These are phyloP conservation scores for Notoglanidium macrostoma DNA, from an alignment of 2,797 vertebrate genomes.

Conservation along the genomic window DNA sequence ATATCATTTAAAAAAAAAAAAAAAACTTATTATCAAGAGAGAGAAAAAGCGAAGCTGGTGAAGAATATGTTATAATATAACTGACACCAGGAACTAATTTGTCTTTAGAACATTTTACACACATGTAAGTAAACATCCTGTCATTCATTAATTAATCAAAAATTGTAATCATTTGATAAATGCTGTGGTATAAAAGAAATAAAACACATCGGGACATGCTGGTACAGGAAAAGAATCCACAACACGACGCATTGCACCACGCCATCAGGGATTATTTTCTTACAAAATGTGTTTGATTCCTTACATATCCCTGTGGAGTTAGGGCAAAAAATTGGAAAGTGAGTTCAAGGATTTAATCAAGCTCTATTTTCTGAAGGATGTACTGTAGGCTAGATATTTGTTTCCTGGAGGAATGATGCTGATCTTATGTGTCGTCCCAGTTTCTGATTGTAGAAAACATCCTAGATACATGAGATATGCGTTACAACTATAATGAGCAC, in stretches of 20 bases:
- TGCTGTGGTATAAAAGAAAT: background rate
- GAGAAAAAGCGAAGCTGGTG: background rate
- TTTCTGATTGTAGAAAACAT: conserved; percentile 16
- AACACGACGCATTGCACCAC: background rate
- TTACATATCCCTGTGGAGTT: conserved; percentile 7
- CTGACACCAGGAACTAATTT: background rate
- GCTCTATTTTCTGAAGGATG: conserved; percentile 1
- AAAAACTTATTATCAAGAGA: background rate
- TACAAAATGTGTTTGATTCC: conserved; percentile 5
- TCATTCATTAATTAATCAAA: background rate
- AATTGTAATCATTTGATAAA: background rate
- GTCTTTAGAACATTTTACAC: background rate
- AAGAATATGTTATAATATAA: background rate
- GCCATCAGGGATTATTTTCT: background rate
- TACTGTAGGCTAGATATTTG: conserved; percentile 4
- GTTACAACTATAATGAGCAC: background rate
- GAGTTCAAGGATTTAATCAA: conserved; percentile 22
- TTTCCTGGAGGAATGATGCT: conserved; percentile 32
- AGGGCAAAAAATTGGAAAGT: background rate
- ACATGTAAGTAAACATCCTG: background rate
- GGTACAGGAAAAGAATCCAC: background rate
- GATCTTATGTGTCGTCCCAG: conserved; percentile 16
- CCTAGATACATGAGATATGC: background rate
- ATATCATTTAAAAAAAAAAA: background rate
- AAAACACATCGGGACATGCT: background rate